A percentile compares a stretch with the other conserved stretches of the same genome.
Evolutionary conservation across 64 coral and sea anemone species (phyloP).

Genomic region (Actinia equina): DNA sequence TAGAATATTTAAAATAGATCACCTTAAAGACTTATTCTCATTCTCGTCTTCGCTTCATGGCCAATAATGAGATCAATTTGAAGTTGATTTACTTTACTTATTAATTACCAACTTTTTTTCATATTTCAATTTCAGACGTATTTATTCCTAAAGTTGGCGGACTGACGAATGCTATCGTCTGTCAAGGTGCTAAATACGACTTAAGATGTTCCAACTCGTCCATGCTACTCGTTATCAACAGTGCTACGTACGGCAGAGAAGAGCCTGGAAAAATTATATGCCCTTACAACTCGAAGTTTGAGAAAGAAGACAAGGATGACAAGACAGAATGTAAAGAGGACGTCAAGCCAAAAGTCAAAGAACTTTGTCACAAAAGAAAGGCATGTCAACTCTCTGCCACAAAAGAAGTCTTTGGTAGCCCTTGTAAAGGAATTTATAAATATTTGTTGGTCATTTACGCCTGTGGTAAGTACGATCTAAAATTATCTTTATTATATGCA

Average conservation of each 20-base stretch:
- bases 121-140: conserved; percentile 20
- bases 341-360: neutral
- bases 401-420: conserved; percentile 39
- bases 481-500: neutral
- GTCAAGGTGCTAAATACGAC: conserved; percentile 17
- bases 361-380: conserved; percentile 45
- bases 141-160: conserved; percentile 5
- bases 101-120: neutral
- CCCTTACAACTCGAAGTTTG: neutral
- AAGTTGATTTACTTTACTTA: neutral
- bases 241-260: conserved; percentile 49
- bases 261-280: conserved; percentile 12
- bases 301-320: neutral
- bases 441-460: conserved; percentile 64
- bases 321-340: neutral
- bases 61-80: too few relatives aligned
- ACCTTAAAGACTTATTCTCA: too few relatives aligned
- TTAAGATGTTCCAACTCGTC: conserved; percentile 57
- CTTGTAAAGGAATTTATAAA: conserved; percentile 64
- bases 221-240: conserved; percentile 66
- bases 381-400: conserved; percentile 17
- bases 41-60: too few relatives aligned
- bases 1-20: too few relatives aligned
- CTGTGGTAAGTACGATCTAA: conserved; percentile 62
- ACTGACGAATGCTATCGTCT: neutral